Conservation (phyloP, 2,113 vertebrate species). For the Callipepla squamata region DNA sequence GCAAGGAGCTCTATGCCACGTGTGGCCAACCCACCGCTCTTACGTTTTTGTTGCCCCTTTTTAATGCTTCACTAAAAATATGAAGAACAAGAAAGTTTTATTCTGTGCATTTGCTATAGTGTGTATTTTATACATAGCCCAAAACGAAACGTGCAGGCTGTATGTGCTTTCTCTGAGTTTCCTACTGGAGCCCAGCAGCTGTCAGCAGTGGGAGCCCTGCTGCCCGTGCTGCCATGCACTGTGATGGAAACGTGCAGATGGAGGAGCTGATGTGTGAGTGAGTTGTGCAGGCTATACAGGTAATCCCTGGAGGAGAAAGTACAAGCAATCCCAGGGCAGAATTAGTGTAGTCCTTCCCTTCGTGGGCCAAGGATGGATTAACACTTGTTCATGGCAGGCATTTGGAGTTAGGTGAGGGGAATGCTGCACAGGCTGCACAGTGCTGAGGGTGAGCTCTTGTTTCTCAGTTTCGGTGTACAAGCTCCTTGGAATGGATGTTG, state of each 20-base stretch:
- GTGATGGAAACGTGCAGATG: neutral
- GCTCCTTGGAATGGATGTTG: neutral
- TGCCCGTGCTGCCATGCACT: neutral
- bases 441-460: neutral
- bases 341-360: neutral
- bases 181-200: neutral
- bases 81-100: neutral
- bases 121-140: neutral
- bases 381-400: rapidly evolving
- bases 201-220: neutral
- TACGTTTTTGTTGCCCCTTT: neutral
- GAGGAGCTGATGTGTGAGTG: neutral
- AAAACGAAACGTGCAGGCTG: neutral
- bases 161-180: rapidly evolving
- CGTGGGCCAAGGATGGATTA: neutral
- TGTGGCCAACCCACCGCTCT: no score
- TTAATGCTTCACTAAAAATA: neutral
- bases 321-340: neutral
- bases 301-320: neutral
- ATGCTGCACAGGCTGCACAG: neutral
- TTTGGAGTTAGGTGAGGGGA: neutral
- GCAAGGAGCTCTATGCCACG: neutral
- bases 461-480: neutral
- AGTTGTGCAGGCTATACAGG: neutral
- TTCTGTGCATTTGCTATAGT: neutral